These are phyloP conservation scores for Ciconia boyciana DNA, from an alignment of 2,113 vertebrate species.

Conservation along the genomic window DNA sequence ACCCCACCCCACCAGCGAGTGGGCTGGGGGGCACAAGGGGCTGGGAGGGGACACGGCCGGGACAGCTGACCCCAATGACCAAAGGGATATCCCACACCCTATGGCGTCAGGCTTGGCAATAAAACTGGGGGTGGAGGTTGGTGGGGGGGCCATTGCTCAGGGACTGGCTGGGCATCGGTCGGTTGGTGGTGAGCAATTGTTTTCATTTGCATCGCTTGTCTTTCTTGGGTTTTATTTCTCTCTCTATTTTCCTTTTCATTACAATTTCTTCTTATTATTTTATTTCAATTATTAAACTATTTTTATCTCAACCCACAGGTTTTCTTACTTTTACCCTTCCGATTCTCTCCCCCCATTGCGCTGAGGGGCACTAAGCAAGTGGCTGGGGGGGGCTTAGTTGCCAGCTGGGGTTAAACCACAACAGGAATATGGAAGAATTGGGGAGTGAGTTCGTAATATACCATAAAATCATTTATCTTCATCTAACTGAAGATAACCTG, in stretches of 20 bases:
- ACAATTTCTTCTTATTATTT: background rate
- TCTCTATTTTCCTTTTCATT: background rate
- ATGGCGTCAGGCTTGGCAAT: rapidly evolving
- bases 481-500: background rate
- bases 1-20: background rate
- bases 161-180: rapidly evolving
- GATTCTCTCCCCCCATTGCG: rapidly evolving
- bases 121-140: background rate
- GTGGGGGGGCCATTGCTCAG: rapidly evolving
- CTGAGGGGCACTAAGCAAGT: rapidly evolving
- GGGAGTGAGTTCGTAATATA: background rate
- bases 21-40: background rate
- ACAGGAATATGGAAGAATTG: rapidly evolving
- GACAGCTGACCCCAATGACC: background rate
- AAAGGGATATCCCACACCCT: too few species aligned
- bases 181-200: background rate
- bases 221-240: background rate
- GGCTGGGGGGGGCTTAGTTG: rapidly evolving
- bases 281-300: background rate
- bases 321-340: background rate
- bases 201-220: background rate
- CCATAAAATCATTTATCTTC: background rate
- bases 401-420: background rate
- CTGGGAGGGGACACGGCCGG: background rate
- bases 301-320: background rate